phyloP scores from a whole-genome alignment of 2,888 invertebrate species.

The Blastobasis lacticolella region DNA sequence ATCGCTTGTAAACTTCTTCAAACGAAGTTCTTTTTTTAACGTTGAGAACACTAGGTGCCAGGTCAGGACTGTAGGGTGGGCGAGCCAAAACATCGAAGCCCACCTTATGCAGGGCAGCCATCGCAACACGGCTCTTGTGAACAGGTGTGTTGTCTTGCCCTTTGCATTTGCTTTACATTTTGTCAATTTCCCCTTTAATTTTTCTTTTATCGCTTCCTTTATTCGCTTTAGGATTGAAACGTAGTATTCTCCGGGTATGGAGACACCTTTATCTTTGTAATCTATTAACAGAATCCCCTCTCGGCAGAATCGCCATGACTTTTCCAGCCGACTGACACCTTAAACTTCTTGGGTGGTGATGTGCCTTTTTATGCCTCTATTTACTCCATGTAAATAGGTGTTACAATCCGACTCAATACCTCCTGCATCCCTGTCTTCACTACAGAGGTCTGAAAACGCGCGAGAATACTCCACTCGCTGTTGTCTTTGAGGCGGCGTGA shows the following conservation, averaged over 20 bases:
- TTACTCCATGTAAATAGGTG: conserved; percentile 6
- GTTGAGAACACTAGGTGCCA: conserved; percentile 9
- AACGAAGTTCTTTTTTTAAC: conserved; percentile 9
- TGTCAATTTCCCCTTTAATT: conserved; percentile 8
- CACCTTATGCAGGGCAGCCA: conserved; percentile 9
- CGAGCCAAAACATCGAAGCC: conserved; percentile 7
- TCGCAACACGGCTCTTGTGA: conserved; percentile 13
- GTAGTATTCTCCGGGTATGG: conserved; percentile 5
- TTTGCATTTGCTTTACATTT: conserved; percentile 7
- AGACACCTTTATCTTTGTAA: neutral
- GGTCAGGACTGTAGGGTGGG: conserved; percentile 1
- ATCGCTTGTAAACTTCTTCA: conserved; percentile 10
- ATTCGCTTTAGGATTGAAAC: conserved; percentile 13
- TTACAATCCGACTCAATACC: conserved; percentile 12
- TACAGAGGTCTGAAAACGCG: conserved; percentile 10
- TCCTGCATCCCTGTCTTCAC: conserved; percentile 5
- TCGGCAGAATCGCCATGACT: neutral
- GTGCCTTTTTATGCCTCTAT: conserved; percentile 4
- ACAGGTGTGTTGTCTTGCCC: conserved; percentile 12
- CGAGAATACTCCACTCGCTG: conserved; percentile 12
- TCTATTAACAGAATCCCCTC: no score
- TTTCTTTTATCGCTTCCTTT: conserved; percentile 11
- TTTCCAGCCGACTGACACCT: neutral
- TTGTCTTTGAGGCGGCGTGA: conserved; percentile 19
- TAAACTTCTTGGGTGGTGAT: conserved; percentile 1